Percentiles rank a stretch among this genome's conserved stretches.
These are phyloP conservation scores for Musca domestica DNA, from an alignment of 1,140 invertebrate species.

Conservation along the genomic window DNA sequence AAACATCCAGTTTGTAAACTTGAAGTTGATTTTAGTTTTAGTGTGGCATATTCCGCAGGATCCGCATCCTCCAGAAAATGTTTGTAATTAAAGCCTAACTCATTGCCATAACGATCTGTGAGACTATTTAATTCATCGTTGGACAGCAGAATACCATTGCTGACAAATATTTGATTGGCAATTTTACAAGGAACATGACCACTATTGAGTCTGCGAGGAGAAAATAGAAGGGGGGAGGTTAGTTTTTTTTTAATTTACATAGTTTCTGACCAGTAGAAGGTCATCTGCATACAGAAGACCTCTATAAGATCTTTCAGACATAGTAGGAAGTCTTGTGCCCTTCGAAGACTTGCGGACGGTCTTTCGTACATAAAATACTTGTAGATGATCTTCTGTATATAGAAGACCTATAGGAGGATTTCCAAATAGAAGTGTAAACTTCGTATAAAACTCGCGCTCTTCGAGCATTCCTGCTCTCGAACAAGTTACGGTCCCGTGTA, in stretches of 20 bases:
- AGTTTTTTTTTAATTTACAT: constrained; percentile 15
- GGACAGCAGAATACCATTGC: constrained; percentile 63
- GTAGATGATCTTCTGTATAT: too few relatives aligned
- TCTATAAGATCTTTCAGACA: too few relatives aligned
- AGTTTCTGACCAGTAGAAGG: too few relatives aligned
- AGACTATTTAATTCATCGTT: constrained; percentile 65
- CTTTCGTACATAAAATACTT: too few relatives aligned
- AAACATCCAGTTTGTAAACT: constrained; percentile 37
- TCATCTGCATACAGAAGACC: too few relatives aligned
- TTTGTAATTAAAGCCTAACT: constrained; percentile 68
- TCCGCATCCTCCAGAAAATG: constrained; percentile 62
- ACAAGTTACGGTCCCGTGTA: too few relatives aligned
- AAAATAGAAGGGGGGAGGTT: not conserved
- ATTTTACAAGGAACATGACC: constrained; percentile 68
- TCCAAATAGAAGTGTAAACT: too few relatives aligned
- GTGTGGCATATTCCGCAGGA: constrained; percentile 48
- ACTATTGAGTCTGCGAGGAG: constrained; percentile 59
- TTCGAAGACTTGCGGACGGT: too few relatives aligned
- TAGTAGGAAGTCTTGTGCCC: too few relatives aligned
- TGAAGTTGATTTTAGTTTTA: constrained; percentile 36
- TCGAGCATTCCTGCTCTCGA: too few relatives aligned
- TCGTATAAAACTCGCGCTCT: too few relatives aligned
- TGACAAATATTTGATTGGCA: constrained; percentile 64
- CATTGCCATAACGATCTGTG: constrained; percentile 65
- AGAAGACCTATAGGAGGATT: too few relatives aligned